Conservation (phyloP, 53 echinoderm and acorn worm species). For the Hippasteria phrygiana region DNA sequence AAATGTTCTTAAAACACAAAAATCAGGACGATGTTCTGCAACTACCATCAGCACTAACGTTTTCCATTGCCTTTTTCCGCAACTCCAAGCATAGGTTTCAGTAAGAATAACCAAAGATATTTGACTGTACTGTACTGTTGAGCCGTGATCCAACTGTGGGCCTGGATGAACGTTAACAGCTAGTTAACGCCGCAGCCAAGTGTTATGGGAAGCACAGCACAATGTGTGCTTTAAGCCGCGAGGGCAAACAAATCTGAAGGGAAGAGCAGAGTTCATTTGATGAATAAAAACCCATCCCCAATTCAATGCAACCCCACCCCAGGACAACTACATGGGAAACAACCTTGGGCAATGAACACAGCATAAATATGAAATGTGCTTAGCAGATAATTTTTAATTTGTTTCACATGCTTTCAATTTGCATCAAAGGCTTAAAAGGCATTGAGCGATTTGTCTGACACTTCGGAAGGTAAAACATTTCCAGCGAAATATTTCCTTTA, state of each 20-base stretch:
- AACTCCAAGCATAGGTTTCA: slow-evolving; percentile 68
- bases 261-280: slow-evolving; percentile 71
- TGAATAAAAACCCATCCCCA: slow-evolving; percentile 56
- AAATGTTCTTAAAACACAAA: slow-evolving; percentile 15
- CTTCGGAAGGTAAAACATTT: too few species aligned
- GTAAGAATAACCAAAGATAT: slow-evolving; percentile 71
- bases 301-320: slow-evolving; percentile 28
- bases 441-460: too few species aligned
- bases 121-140: slow-evolving; percentile 79
- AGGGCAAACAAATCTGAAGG: slow-evolving; percentile 76
- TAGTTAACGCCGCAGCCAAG: slow-evolving; percentile 94
- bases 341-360: slow-evolving; percentile 47
- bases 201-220: slow-evolving; percentile 95
- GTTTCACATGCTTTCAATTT: too few species aligned
- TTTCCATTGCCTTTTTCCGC: slow-evolving; percentile 51
- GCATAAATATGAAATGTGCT: slow-evolving; percentile 34
- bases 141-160: slow-evolving; percentile 69
- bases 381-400: slow-evolving; percentile 10
- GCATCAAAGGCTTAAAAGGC: too few species aligned
- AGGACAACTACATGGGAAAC: slow-evolving; percentile 57
- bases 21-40: slow-evolving; percentile 39
- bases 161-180: slow-evolving; percentile 80
- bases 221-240: slow-evolving; percentile 96
- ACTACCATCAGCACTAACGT: slow-evolving; percentile 68
- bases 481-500: too few species aligned